Percentiles rank a stretch among this genome's conserved stretches.
Evolutionary conservation across 92 coral and sea anemone genomes (phyloP).

Genomic region (Scolanthus callimorphus): DNA sequence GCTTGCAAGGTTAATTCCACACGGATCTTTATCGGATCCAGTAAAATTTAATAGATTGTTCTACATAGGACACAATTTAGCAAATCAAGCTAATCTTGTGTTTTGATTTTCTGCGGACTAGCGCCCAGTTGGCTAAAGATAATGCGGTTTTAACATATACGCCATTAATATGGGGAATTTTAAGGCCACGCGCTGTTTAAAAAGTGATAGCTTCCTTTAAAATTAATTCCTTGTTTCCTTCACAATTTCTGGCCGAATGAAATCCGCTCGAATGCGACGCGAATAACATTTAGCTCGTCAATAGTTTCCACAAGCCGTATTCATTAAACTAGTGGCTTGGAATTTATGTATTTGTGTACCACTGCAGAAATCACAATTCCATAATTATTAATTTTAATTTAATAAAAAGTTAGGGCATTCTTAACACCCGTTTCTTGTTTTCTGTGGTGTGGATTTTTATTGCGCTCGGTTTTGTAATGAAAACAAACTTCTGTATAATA

Average conservation of each 20-base stretch:
- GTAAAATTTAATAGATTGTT: slow-evolving; percentile 29
- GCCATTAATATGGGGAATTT: background rate
- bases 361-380: too few relatives aligned
- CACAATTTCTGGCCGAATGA: too few relatives aligned
- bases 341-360: too few relatives aligned
- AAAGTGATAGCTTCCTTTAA: background rate
- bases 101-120: slow-evolving; percentile 5
- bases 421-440: too few relatives aligned
- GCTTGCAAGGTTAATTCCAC: slow-evolving; percentile 57
- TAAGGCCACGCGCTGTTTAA: background rate
- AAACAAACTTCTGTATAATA: background rate
- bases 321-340: too few relatives aligned
- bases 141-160: slow-evolving; percentile 3
- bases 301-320: too few relatives aligned
- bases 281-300: too few relatives aligned
- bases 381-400: too few relatives aligned
- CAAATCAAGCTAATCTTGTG: slow-evolving; percentile 1
- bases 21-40: slow-evolving; percentile 56
- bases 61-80: background rate
- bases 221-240: too few relatives aligned
- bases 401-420: too few relatives aligned
- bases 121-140: background rate
- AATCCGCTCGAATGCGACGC: too few relatives aligned
- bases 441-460: too few relatives aligned
- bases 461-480: background rate